Percentiles rank a stretch among this genome's conserved stretches.
Conservation (phyloP, 2,888 invertebrate genomes). For the Hipparchia sbordonii region DNA sequence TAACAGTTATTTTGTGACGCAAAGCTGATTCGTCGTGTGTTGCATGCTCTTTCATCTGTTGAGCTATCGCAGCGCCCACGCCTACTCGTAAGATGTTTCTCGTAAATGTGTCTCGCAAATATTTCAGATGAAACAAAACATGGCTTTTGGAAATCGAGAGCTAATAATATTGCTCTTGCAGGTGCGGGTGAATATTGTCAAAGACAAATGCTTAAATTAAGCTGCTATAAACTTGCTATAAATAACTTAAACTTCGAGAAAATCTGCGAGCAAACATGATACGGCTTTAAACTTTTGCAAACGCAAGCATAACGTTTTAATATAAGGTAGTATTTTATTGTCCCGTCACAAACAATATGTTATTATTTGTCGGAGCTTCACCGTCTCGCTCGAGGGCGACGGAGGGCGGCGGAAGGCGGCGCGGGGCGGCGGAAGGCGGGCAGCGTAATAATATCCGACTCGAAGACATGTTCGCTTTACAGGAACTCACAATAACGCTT, state of each 20-base stretch:
- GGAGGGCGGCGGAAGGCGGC: neutral
- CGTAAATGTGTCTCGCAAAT: neutral
- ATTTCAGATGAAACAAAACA: neutral
- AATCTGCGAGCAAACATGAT: neutral
- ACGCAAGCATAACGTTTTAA: constrained; percentile 9
- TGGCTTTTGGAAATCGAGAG: no score
- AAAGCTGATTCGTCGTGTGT: no score
- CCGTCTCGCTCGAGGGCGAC: neutral
- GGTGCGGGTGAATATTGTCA: no score
- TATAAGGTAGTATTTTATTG: constrained; percentile 12
- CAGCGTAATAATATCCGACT: constrained; percentile 12
- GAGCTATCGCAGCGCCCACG: no score
- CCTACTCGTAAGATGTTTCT: no score
- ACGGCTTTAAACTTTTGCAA: neutral
- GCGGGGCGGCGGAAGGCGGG: neutral
- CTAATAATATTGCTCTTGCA: no score
- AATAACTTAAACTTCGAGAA: constrained; percentile 3
- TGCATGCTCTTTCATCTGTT: no score
- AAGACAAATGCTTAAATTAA: neutral
- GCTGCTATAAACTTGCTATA: constrained; percentile 4
- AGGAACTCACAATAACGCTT: constrained; percentile 3
- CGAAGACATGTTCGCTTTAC: constrained; percentile 6
- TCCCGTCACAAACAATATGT: constrained; percentile 17
- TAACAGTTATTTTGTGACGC: no score
- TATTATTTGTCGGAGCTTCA: constrained; percentile 6